Percentiles rank a stretch among this genome's conserved stretches.
These are phyloP conservation scores for Uropetala carovei DNA, from an alignment of 2,888 invertebrate genomes.

Conservation along the genomic window DNA sequence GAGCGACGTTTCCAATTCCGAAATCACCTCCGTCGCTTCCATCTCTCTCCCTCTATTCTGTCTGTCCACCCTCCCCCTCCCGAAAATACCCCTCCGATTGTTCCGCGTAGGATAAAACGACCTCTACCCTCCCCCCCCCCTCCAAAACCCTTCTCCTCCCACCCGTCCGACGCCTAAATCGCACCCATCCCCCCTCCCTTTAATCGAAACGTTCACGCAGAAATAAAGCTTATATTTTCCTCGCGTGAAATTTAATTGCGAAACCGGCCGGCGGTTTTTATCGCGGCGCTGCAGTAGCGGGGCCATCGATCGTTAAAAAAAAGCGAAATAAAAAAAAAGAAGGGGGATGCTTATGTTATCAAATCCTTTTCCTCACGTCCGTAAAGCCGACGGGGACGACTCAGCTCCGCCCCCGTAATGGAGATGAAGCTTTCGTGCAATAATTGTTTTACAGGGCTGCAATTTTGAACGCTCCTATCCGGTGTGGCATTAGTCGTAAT, in stretches of 20 bases:
- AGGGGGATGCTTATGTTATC: neutral
- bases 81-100: neutral
- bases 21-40: neutral
- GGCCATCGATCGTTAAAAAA: neutral
- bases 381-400: neutral
- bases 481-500: no score
- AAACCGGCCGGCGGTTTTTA: conserved; percentile 16
- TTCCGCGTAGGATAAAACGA: conserved; percentile 1
- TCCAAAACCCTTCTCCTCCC: neutral
- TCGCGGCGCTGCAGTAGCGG: conserved; percentile 19
- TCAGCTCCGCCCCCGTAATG: no score
- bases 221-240: conserved; percentile 8
- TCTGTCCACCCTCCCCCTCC: neutral
- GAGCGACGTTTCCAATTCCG: conserved; percentile 28
- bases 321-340: neutral
- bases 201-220: neutral
- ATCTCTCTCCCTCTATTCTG: no score
- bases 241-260: conserved; percentile 34
- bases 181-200: neutral
- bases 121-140: neutral
- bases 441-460: neutral
- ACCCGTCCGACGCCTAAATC: no score
- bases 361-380: neutral
- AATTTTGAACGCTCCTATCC: no score
- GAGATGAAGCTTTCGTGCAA: neutral